Evolutionary conservation across 37 sponge, comb jelly and placozoan species (phyloP).

Genomic region (Hexactinellida sp.): DNA sequence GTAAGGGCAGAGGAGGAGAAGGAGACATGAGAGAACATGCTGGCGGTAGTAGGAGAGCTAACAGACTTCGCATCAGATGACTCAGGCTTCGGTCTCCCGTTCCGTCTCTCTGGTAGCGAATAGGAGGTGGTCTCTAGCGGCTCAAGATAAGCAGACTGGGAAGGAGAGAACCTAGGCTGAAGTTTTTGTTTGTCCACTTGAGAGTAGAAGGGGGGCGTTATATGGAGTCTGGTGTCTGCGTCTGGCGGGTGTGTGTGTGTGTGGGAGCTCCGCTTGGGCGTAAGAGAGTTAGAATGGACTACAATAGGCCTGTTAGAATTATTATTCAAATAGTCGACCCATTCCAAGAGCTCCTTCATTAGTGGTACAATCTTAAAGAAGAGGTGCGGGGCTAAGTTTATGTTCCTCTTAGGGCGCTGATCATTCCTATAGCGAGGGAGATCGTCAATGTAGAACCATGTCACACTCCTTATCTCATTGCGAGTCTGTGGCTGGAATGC

Average conservation of each 20-base stretch:
- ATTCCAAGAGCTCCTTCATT: neutral
- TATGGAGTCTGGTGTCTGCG: neutral
- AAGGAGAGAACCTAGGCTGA: conserved; percentile 12
- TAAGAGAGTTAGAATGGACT: neutral
- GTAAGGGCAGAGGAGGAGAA: neutral
- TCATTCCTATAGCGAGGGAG: conserved; percentile 7
- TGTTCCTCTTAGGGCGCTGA: neutral
- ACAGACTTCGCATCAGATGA: neutral
- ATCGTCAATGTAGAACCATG: conserved; percentile 11
- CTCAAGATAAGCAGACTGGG: neutral
- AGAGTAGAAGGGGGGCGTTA: neutral
- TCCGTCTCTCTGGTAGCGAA: neutral
- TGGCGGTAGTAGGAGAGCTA: neutral
- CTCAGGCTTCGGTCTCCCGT: neutral
- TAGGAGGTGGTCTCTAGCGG: neutral
- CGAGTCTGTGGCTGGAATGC: neutral
- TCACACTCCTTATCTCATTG: neutral
- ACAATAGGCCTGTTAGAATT: neutral
- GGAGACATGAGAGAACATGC: neutral
- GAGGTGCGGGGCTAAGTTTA: neutral
- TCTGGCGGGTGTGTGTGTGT: neutral
- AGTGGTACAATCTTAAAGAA: conserved; percentile 10
- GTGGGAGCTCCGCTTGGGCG: neutral
- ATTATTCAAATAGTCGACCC: neutral
- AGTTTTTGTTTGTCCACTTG: neutral